Percentiles rank a stretch among this genome's conserved stretches.
Conservation (phyloP, 2,113 vertebrate genomes). For the Bos javanicus region DNA sequence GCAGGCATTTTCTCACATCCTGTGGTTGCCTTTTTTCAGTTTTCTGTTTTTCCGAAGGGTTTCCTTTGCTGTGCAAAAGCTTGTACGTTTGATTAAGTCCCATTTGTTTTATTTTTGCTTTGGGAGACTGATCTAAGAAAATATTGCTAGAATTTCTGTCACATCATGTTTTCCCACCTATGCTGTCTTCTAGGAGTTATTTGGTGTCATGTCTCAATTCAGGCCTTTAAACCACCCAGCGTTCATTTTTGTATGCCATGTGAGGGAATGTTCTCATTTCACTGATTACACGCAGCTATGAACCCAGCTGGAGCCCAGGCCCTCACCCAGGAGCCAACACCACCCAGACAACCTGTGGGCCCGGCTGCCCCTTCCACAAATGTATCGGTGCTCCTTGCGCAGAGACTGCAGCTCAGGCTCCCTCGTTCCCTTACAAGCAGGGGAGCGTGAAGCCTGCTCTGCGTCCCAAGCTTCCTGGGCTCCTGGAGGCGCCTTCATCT, state of each 20-base stretch:
- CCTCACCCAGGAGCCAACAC: background rate
- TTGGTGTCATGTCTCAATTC: background rate
- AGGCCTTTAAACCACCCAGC: background rate
- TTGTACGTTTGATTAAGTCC: background rate
- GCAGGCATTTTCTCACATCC: background rate
- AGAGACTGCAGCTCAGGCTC: background rate
- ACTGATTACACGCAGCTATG: background rate
- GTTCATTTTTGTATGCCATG: background rate
- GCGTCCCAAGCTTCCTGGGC: background rate
- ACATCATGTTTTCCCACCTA: rapidly evolving
- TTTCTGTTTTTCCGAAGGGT: background rate
- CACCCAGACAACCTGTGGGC: background rate
- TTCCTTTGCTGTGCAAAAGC: background rate
- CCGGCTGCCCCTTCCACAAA: background rate
- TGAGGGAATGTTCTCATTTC: background rate
- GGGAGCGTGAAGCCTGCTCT: background rate
- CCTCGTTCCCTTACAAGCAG: no score
- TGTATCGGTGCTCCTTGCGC: background rate
- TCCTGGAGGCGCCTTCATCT: background rate
- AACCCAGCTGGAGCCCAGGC: background rate
- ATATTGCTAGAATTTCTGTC: no score
- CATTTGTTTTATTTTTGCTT: background rate
- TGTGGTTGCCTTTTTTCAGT: background rate
- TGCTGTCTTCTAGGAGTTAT: background rate
- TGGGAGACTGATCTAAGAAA: background rate